Conservation (phyloP, 2,888 invertebrate genomes). For the Geotrupes spiniger region DNA sequence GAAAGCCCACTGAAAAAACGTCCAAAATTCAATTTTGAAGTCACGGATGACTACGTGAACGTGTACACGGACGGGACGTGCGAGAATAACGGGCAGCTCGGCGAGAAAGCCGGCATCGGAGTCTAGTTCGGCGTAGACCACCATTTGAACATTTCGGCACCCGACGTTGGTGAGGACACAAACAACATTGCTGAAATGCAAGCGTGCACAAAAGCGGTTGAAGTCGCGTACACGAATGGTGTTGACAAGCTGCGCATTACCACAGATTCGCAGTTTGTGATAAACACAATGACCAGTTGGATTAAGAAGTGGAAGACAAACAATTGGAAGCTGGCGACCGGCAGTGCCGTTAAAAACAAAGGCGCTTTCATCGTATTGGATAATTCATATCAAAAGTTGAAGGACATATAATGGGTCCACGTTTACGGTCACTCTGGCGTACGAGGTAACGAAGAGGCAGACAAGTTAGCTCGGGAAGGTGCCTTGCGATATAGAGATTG, state of each 20-base stretch:
- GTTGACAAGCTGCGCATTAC: constrained; percentile 71
- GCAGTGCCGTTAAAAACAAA: constrained; percentile 82
- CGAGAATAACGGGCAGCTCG: constrained; percentile 71
- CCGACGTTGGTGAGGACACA: constrained; percentile 78
- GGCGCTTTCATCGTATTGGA: constrained; percentile 80
- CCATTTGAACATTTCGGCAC: constrained; percentile 73
- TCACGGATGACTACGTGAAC: constrained; percentile 51
- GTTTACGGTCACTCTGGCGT: constrained; percentile 82
- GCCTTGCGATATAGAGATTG: constrained; percentile 49
- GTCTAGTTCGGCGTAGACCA: constrained; percentile 85
- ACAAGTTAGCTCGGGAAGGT: constrained; percentile 78
- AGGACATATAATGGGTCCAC: constrained; percentile 70
- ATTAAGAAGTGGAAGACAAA: constrained; percentile 84
- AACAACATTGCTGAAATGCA: constrained; percentile 97
- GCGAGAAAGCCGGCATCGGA: constrained; percentile 85
- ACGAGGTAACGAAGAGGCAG: constrained; percentile 89
- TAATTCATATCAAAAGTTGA: constrained; percentile 55
- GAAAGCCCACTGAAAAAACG: constrained; percentile 9
- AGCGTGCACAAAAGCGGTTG: constrained; percentile 77
- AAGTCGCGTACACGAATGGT: constrained; percentile 62
- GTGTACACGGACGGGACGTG: constrained; percentile 96
- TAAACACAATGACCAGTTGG: constrained; percentile 84
- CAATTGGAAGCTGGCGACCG: constrained; percentile 74
- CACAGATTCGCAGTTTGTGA: constrained; percentile 90
- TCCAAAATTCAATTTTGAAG: constrained; percentile 24